phyloP scores from a whole-genome alignment of 2,888 invertebrate species.

The Eupithecia abbreviata region DNA sequence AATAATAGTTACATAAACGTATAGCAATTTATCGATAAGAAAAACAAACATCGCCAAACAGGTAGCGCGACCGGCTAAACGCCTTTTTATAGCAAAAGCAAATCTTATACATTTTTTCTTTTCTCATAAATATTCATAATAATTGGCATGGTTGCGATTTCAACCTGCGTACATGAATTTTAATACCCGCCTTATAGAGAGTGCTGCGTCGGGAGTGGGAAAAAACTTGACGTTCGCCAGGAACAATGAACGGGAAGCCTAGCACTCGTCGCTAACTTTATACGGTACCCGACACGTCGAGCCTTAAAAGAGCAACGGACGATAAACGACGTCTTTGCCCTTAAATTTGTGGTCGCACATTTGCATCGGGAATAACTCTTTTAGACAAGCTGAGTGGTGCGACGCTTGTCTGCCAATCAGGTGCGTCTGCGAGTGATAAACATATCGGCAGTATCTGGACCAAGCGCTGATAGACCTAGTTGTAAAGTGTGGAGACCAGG shows the following conservation, averaged over 20 bases:
- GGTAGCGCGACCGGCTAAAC: conserved; percentile 43
- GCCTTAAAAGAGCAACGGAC: conserved; percentile 25
- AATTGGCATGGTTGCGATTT: conserved; percentile 58
- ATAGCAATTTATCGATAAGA: conserved; percentile 39
- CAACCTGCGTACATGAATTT: conserved; percentile 64
- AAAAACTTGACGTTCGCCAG: conserved; percentile 55
- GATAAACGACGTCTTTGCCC: conserved; percentile 28
- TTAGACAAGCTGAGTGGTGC: conserved; percentile 35
- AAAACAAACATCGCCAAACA: conserved; percentile 58
- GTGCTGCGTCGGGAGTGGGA: conserved; percentile 36
- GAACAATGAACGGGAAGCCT: conserved; percentile 56
- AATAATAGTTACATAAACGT: not conserved
- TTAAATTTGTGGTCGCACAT: conserved; percentile 31
- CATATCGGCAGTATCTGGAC: conserved; percentile 41
- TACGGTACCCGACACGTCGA: conserved; percentile 22
- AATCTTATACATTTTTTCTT: conserved; percentile 59
- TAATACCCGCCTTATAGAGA: conserved; percentile 62
- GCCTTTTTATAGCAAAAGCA: conserved; percentile 58
- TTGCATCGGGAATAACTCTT: conserved; percentile 41
- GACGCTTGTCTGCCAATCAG: conserved; percentile 43
- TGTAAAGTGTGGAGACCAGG: not conserved
- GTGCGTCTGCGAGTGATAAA: conserved; percentile 38
- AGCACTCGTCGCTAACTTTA: conserved; percentile 40
- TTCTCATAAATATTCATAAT: conserved; percentile 70
- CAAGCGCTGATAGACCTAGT: conserved; percentile 35